Conservation (phyloP, 2,888 invertebrate genomes). For the Lasioglossum zephyrum region DNA sequence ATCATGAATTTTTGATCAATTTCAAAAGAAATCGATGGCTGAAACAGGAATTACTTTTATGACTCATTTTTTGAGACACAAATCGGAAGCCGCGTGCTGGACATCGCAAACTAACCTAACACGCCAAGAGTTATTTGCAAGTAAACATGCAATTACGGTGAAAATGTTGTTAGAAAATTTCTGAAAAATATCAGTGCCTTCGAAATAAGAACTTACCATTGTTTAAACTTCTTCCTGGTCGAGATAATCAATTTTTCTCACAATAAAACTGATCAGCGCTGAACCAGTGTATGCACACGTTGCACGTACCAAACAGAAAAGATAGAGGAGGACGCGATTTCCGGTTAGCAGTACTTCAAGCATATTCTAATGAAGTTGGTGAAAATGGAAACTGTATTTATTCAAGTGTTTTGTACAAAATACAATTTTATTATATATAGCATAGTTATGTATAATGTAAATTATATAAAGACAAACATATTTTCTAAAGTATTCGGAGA, state of each 20-base stretch:
- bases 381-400: background rate
- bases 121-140: background rate
- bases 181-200: background rate
- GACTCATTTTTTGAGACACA: background rate
- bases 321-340: conserved; percentile 37
- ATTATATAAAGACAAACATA: no score
- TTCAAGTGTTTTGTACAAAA: background rate
- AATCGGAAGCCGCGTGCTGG: conserved; percentile 9
- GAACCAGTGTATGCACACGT: conserved; percentile 88
- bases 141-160: background rate
- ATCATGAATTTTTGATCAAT: background rate
- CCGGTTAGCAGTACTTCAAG: conserved; percentile 50
- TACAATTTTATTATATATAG: no score
- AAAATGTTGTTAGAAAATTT: background rate
- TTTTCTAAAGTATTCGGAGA: background rate
- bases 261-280: conserved; percentile 93
- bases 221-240: conserved; percentile 88
- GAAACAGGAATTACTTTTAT: background rate
- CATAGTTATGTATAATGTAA: no score
- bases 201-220: conserved; percentile 86
- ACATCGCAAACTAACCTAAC: conserved; percentile 53
- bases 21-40: background rate
- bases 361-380: background rate
- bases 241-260: conserved; percentile 91
- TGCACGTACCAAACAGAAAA: conserved; percentile 73